Percentiles rank a stretch among this genome's conserved stretches.
These are phyloP conservation scores for Lepus townsendii DNA, from an alignment of 2,797 vertebrate species.

Conservation along the genomic window DNA sequence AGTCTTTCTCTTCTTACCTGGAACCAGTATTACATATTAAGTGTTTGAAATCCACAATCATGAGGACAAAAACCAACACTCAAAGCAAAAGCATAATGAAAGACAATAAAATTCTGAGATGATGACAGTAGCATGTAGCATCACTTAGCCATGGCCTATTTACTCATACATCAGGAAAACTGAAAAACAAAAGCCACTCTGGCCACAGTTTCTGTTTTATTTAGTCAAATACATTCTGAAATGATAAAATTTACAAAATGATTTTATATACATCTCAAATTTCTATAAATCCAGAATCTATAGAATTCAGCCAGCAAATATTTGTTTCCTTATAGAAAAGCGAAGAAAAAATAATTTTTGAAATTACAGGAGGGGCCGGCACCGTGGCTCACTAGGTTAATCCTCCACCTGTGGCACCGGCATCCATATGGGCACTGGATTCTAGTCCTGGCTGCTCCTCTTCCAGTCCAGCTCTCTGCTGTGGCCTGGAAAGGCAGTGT, in stretches of 20 bases:
- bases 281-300: not conserved
- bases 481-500: too few species aligned
- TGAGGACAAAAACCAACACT: not conserved
- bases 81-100: not conserved
- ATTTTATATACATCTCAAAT: not conserved
- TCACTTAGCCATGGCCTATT: not conserved
- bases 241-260: not conserved
- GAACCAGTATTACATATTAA: not conserved
- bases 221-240: constrained; percentile 7
- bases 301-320: not conserved
- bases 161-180: not conserved
- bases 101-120: not conserved
- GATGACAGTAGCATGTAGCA: not conserved
- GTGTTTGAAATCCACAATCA: not conserved
- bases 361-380: not conserved
- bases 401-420: too few species aligned
- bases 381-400: too few species aligned
- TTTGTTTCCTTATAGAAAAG: not conserved
- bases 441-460: too few species aligned
- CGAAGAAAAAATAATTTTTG: not conserved
- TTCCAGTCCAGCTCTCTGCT: too few species aligned
- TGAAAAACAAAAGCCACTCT: not conserved
- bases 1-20: constrained; percentile 34
- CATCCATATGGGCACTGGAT: too few species aligned
- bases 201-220: not conserved